Evolutionary conservation across 2,888 invertebrate genomes (phyloP).

Genomic region (Nomada lathburiana): DNA sequence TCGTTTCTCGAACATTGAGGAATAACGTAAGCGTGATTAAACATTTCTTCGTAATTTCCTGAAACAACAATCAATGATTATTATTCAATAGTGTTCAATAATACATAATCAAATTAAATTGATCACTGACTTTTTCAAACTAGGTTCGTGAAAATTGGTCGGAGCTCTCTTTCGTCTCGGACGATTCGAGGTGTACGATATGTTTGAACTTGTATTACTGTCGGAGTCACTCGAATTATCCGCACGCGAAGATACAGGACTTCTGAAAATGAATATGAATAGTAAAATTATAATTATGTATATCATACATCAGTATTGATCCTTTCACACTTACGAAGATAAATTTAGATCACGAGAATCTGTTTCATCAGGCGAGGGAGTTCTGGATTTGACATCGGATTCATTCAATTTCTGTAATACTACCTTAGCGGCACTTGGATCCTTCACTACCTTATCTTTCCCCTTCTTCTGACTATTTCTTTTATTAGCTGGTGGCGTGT

Average conservation of each 20-base stretch:
- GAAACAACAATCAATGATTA: conserved; percentile 35
- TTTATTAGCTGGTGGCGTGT: not conserved
- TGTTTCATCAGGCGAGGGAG: conserved; percentile 35
- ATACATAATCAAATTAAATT: not conserved
- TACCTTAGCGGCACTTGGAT: conserved; percentile 79
- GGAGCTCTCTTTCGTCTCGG: conserved; percentile 78
- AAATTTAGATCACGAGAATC: conserved; percentile 1
- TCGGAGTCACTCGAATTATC: conserved; percentile 74
- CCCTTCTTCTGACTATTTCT: not conserved
- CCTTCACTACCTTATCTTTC: conserved; percentile 55
- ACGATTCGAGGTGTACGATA: conserved; percentile 56
- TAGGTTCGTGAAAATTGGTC: conserved; percentile 76
- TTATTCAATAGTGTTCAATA: not conserved
- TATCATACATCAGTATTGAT: not conserved
- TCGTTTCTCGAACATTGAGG: not conserved
- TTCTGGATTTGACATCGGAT: conserved; percentile 47
- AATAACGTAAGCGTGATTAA: not conserved
- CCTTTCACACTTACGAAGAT: conserved; percentile 47
- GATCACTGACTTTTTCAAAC: conserved; percentile 71
- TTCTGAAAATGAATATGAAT: conserved; percentile 24
- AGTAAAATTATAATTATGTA: not conserved
- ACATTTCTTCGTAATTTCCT: conserved; percentile 74
- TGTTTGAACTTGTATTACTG: conserved; percentile 66
- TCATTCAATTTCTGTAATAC: conserved; percentile 78
- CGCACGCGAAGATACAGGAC: not conserved